Evolutionary conservation across 2,888 invertebrate genomes (phyloP).

Genomic region (Hartigia nigra): DNA sequence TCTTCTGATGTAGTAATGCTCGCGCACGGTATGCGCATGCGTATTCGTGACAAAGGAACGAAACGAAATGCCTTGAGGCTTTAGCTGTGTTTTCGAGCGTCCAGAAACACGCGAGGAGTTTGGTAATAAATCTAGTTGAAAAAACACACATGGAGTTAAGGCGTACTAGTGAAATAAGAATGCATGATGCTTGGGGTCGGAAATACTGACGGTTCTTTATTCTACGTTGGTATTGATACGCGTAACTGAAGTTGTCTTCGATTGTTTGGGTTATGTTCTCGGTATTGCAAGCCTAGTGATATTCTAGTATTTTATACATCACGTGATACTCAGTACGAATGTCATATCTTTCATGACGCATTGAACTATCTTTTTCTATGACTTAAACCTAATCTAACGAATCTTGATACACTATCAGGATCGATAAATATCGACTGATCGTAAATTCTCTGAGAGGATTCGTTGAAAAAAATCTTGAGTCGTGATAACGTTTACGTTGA

Average conservation of each 20-base stretch:
- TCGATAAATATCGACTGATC: background rate
- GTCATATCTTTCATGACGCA: slow-evolving; percentile 57
- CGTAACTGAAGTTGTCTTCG: background rate
- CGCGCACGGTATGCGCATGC: background rate
- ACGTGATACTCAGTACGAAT: slow-evolving; percentile 42
- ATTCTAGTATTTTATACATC: slow-evolving; percentile 52
- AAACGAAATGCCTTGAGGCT: background rate
- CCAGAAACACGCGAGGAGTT: slow-evolving; percentile 59
- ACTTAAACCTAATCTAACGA: slow-evolving; percentile 37
- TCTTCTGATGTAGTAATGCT: slow-evolving; percentile 8
- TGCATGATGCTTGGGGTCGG: background rate
- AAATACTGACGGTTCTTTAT: background rate
- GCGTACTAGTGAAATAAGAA: background rate
- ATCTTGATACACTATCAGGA: background rate
- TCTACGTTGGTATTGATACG: background rate
- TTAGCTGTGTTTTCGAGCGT: slow-evolving; percentile 14
- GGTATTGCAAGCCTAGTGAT: background rate
- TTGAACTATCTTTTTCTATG: slow-evolving; percentile 25
- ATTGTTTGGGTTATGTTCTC: background rate
- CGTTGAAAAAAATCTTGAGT: background rate
- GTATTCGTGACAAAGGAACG: background rate
- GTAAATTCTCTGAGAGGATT: background rate
- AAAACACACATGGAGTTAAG: slow-evolving; percentile 52
- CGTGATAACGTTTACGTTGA: background rate
- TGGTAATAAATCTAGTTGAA: slow-evolving; percentile 64